Percentiles rank a stretch among this genome's conserved stretches.
Evolutionary conservation across 1,140 invertebrate genomes (phyloP).

Genomic region (Caenorhabditis brenneri): DNA sequence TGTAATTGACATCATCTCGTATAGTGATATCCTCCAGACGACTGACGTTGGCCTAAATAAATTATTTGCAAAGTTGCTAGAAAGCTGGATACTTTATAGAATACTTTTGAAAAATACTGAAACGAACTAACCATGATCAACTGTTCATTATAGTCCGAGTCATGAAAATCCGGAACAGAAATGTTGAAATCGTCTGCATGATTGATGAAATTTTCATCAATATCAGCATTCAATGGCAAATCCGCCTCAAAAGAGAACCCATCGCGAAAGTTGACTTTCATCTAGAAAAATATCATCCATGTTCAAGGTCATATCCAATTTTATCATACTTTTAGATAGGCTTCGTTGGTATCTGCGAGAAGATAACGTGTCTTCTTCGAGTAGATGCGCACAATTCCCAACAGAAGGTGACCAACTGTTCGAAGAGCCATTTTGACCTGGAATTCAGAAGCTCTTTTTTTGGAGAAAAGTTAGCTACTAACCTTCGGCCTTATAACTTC

Average conservation of each 20-base stretch:
- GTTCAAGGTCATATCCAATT: conserved; percentile 93
- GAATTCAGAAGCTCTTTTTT: conserved; percentile 35
- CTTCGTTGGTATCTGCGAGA: conserved; percentile 98
- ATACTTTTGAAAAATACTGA: neutral
- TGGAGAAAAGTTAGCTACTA: neutral
- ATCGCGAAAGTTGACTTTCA: conserved; percentile 29
- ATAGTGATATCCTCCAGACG: conserved; percentile 98
- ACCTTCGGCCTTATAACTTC: conserved; percentile 97
- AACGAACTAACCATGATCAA: neutral
- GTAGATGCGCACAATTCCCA: conserved; percentile 97
- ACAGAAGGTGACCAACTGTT: conserved; percentile 93
- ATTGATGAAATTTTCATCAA: neutral
- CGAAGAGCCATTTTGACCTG: conserved; percentile 95
- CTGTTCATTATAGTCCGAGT: conserved; percentile 64
- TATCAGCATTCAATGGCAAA: neutral
- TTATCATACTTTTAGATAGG: conserved; percentile 83
- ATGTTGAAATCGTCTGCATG: conserved; percentile 84
- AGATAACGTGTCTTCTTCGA: conserved; percentile 98
- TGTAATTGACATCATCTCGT: conserved; percentile 80
- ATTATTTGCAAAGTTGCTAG: neutral
- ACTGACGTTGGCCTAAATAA: conserved; percentile 77
- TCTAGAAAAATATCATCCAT: conserved; percentile 76
- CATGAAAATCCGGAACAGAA: conserved; percentile 91
- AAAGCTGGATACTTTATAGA: too few species aligned
- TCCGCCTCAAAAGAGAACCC: conserved; percentile 1